Base-by-base conservation (phyloP, 2,113 vertebrate genomes). In the Ictidomys tridecemlineatus region DNA sequence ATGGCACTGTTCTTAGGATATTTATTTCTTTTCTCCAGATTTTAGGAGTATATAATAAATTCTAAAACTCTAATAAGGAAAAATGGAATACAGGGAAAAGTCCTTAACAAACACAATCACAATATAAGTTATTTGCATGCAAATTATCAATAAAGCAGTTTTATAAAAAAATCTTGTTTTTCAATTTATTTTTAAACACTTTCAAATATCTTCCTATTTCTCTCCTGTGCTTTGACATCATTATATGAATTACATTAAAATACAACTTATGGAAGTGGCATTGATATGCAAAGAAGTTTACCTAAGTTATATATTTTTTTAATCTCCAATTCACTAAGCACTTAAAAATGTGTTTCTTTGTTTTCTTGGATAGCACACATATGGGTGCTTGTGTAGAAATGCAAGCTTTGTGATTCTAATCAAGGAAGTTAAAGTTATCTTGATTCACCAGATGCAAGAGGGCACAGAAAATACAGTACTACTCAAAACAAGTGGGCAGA, bases 381-480 rank as follows among this genome's bases (percentile, higher is more conserved):
- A 72, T 9, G 22, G 37, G 14, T 69, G 13, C 26, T 63, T 22
- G 5, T 63, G 67, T 5, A n/a, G 26, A 78, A 39, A 73, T 3
- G 0, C 67, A 80, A 42, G 14, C 28, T 89, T 84, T 95, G 12
- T 37, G 69, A 94, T n/a, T 93, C 72, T 48, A 85, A 91, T 24
- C 32, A 91, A 79, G 10, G 89, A 94, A 74, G 58, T 84, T 94
- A 76, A 58, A 94, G 28, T 72, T 73, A 69, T 32, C 13, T 96
- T 58, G 4, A 65, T 96, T 95, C 58, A 84, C 69, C 39, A 74
- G 83, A 90, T 96, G 42, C 53, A 95, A 96, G 98, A 96, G 91
- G 93, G 72, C 91, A 94, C 1, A 0, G 96, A 98, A 98, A 98
- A 98, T 93, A 91, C 77, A 98, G 30, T 67, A 34, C 80, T 73